Conservation (phyloP, 2,797 vertebrate genomes). For the Sebastes steindachneri region DNA sequence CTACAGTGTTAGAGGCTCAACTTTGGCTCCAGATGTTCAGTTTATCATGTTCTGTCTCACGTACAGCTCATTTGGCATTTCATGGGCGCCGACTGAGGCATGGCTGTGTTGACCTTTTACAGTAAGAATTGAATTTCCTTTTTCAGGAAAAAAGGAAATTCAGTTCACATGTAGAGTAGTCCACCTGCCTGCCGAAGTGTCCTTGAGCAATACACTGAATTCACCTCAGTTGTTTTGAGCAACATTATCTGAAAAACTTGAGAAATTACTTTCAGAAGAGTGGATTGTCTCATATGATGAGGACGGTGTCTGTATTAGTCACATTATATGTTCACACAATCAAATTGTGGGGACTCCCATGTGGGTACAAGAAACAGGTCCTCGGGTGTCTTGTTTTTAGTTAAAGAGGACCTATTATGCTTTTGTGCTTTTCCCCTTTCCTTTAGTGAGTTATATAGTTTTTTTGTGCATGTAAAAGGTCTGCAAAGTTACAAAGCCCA, state of each 20-base stretch:
- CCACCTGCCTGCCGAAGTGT: background rate
- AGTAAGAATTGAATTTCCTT: slow-evolving; percentile 21
- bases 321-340: background rate
- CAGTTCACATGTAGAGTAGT: background rate
- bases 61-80: slow-evolving; percentile 41
- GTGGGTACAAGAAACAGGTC: background rate
- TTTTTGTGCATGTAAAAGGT: no score
- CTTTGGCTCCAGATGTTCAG: background rate
- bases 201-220: background rate
- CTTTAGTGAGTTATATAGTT: no score
- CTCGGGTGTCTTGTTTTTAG: background rate
- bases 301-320: background rate
- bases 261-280: background rate
- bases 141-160: background rate
- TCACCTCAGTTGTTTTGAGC: background rate
- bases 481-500: no score
- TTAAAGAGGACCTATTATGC: background rate
- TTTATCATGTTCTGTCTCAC: slow-evolving; percentile 1
- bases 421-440: no score
- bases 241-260: background rate
- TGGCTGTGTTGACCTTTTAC: slow-evolving; percentile 34
- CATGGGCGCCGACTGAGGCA: background rate
- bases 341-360: background rate
- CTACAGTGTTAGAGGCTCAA: background rate
- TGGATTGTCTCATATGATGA: background rate